Evolutionary conservation across 1,140 invertebrate genomes (phyloP).

Genomic region (Diabrotica undecimpunctata): DNA sequence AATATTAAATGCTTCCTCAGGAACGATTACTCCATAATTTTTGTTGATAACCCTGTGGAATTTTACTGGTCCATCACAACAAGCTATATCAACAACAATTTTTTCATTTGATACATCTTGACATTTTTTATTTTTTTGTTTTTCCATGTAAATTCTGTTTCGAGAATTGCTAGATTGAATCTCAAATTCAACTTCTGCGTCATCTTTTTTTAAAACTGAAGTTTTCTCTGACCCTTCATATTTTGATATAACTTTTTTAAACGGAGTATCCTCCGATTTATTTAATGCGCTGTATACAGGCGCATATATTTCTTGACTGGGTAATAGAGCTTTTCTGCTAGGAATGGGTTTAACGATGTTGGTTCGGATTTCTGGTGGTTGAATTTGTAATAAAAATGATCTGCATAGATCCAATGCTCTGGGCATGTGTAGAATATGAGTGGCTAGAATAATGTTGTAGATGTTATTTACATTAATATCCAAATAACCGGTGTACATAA

Average conservation of each 20-base stretch:
- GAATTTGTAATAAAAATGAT: constrained; percentile 48
- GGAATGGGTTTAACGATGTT: constrained; percentile 51
- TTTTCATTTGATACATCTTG: constrained; percentile 40
- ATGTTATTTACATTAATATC: constrained; percentile 69
- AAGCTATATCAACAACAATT: constrained; percentile 75
- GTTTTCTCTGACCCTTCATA: constrained; percentile 21
- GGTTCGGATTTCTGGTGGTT: constrained; percentile 30
- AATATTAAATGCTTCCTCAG: constrained; percentile 36
- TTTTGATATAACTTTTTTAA: constrained; percentile 28
- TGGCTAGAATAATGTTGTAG: constrained; percentile 68
- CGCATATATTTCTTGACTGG: constrained; percentile 33
- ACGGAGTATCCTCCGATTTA: constrained; percentile 40
- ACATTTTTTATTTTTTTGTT: constrained; percentile 21
- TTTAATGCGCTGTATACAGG: constrained; percentile 24
- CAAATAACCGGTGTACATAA: constrained; percentile 73
- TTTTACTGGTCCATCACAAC: constrained; percentile 80
- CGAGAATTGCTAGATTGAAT: constrained; percentile 37
- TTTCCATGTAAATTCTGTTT: constrained; percentile 26
- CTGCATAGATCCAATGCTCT: constrained; percentile 66
- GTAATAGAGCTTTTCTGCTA: constrained; percentile 43
- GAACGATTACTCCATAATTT: constrained; percentile 57
- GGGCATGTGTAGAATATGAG: constrained; percentile 73
- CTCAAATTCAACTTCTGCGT: constrained; percentile 43
- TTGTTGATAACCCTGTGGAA: constrained; percentile 76
- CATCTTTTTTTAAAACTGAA: constrained; percentile 45